Evolutionary conservation across 2,113 vertebrate genomes (phyloP).

Genomic region (Bufo gargarizans): DNA sequence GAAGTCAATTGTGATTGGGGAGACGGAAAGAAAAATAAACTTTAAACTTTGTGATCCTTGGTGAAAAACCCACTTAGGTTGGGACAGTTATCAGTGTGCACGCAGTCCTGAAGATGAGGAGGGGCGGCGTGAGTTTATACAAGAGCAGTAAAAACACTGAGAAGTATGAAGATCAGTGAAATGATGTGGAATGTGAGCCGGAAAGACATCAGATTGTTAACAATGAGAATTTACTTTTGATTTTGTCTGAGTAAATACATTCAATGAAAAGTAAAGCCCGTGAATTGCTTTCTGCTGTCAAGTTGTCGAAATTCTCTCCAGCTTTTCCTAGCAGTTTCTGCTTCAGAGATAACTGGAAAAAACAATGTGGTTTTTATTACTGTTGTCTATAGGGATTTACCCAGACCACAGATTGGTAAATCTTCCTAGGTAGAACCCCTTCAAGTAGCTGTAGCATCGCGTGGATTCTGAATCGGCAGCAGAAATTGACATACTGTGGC

Average conservation of each 20-base stretch:
- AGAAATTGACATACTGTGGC: too few relatives aligned
- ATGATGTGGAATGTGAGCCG: neutral
- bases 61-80: neutral
- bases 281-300: too few relatives aligned
- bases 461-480: too few relatives aligned
- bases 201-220: too few relatives aligned
- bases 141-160: neutral
- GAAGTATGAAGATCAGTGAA: neutral
- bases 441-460: too few relatives aligned
- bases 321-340: too few relatives aligned
- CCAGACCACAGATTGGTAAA: neutral
- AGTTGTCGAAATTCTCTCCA: neutral
- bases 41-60: slow-evolving; percentile 1
- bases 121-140: neutral
- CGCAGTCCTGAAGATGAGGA: neutral
- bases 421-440: too few relatives aligned
- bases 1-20: neutral
- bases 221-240: neutral
- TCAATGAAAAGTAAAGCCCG: neutral
- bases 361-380: too few relatives aligned
- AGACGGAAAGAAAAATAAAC: neutral
- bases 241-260: neutral
- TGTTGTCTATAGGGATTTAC: too few relatives aligned
- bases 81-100: neutral
- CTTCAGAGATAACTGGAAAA: too few relatives aligned